phyloP scores from a whole-genome alignment of 2,113 vertebrate species.

The Lycocorax pyrrhopterus region DNA sequence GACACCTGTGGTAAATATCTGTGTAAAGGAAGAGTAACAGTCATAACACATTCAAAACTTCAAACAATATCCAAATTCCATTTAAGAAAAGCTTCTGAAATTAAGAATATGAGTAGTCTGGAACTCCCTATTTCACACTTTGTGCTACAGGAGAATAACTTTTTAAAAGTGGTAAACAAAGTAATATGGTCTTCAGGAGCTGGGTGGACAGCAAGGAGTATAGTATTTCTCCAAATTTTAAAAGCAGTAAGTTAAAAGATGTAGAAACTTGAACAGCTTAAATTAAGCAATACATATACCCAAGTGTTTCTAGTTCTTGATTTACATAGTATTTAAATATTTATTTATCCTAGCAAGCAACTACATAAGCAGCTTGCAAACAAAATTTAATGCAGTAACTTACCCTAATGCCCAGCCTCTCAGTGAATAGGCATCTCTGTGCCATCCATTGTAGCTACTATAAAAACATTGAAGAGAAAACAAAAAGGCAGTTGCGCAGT shows the following conservation, averaged over 20 bases:
- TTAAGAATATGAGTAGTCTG: not conserved
- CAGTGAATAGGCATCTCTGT: slow-evolving; percentile 89
- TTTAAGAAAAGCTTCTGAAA: not conserved
- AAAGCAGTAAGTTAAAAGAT: not conserved
- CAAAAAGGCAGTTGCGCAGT: not conserved
- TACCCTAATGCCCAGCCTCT: slow-evolving; percentile 89
- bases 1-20: slow-evolving; percentile 87
- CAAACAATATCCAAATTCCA: not conserved
- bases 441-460: slow-evolving; percentile 91
- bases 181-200: not conserved
- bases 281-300: not conserved
- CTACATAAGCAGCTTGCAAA: not conserved
- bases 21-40: slow-evolving; percentile 1
- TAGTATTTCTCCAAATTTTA: not conserved
- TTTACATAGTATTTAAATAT: not conserved
- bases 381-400: slow-evolving; percentile 39
- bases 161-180: not conserved
- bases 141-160: not conserved
- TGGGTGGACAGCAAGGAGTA: not conserved
- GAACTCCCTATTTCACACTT: not conserved
- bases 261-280: not conserved
- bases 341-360: not conserved
- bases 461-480: slow-evolving; percentile 31
- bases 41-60: not conserved
- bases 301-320: not conserved